These are phyloP conservation scores for Apodemus sylvaticus DNA, from an alignment of 2,113 vertebrate species.

Conservation along the genomic window DNA sequence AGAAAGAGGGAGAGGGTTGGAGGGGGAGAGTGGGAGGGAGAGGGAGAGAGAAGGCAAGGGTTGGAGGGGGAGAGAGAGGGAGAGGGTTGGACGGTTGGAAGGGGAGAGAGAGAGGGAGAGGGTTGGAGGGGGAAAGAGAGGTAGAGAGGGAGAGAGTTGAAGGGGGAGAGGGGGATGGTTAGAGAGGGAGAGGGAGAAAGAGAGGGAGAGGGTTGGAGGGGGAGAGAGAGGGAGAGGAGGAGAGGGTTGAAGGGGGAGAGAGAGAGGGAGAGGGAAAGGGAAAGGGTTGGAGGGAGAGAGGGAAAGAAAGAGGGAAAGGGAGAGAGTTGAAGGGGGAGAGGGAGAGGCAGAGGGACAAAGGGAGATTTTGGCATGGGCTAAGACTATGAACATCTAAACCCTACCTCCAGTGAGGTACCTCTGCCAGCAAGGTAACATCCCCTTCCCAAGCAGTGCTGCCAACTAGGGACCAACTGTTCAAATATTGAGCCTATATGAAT, in stretches of 20 bases:
- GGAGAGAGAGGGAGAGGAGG: background rate
- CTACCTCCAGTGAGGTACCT: background rate
- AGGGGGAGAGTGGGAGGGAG: background rate
- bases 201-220: no score
- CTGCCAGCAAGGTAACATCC: background rate
- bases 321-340: background rate
- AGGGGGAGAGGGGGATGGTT: background rate
- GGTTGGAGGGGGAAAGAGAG: background rate
- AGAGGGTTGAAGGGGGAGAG: no score
- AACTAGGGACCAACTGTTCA: background rate
- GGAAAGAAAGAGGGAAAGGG: background rate
- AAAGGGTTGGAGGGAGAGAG: no score
- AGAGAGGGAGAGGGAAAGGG: no score
- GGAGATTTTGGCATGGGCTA: background rate
- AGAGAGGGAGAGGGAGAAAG: no score
- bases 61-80: background rate
- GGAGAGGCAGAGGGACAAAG: background rate
- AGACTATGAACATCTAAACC: background rate
- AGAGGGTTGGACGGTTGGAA: no score
- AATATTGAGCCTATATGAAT: background rate
- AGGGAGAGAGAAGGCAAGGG: background rate
- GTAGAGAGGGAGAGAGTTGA: background rate
- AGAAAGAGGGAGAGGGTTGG: background rate
- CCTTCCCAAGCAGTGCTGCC: background rate
- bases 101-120: no score